A percentile compares a stretch with the other conserved stretches of the same genome.
phyloP scores from a whole-genome alignment of 2,888 invertebrate species.

The Nymphalis polychloros region DNA sequence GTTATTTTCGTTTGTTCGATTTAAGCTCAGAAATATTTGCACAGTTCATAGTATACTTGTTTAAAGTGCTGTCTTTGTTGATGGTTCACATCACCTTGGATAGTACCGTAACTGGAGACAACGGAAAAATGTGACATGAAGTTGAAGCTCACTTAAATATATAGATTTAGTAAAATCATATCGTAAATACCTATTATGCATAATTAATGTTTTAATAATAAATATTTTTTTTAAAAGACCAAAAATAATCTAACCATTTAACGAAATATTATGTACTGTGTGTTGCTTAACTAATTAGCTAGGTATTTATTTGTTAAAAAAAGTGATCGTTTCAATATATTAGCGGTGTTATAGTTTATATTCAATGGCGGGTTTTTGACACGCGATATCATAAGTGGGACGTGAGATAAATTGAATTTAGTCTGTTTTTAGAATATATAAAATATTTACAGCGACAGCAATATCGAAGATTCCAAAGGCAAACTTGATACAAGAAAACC shows the following conservation, averaged over 20 bases:
- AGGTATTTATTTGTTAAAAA: neutral
- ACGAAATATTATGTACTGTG: neutral
- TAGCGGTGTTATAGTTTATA: neutral
- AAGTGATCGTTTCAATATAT: slow-evolving; percentile 9
- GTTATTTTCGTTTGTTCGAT: neutral
- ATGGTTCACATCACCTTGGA: too few relatives aligned
- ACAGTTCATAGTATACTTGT: too few relatives aligned
- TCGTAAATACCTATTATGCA: too few relatives aligned
- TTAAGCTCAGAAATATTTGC: too few relatives aligned
- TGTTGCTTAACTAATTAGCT: slow-evolving; percentile 21
- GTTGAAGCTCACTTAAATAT: too few relatives aligned
- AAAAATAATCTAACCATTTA: neutral
- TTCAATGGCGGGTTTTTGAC: neutral
- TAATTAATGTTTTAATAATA: too few relatives aligned
- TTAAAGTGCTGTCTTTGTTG: too few relatives aligned
- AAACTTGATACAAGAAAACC: too few relatives aligned
- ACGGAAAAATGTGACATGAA: too few relatives aligned
- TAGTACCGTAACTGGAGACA: too few relatives aligned
- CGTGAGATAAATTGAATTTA: slow-evolving; percentile 4
- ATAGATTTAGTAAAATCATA: too few relatives aligned
- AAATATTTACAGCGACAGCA: neutral
- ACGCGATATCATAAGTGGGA: neutral
- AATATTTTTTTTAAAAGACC: too few relatives aligned
- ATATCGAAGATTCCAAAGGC: neutral
- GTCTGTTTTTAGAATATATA: neutral